A percentile compares a stretch with the other conserved stretches of the same genome.
phyloP scores from a whole-genome alignment of 92 coral and sea anemone species.

The Chrysogorgia sp. region DNA sequence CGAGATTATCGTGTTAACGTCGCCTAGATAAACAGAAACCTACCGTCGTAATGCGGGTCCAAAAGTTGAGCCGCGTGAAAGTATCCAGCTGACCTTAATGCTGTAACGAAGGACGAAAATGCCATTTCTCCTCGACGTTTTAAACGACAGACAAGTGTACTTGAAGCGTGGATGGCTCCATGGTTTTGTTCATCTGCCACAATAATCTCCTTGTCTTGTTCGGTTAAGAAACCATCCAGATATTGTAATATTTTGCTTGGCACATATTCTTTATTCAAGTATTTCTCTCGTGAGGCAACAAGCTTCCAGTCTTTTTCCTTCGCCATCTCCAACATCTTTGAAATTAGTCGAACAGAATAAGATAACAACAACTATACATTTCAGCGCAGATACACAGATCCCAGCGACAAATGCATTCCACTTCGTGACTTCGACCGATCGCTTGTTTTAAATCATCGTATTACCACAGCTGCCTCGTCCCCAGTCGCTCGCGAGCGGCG shows the following conservation, averaged over 20 bases:
- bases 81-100: slow-evolving; percentile 73
- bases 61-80: slow-evolving; percentile 79
- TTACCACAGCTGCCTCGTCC: too few relatives aligned
- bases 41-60: slow-evolving; percentile 82
- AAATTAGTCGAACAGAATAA: too few relatives aligned
- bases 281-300: neutral
- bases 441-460: too few relatives aligned
- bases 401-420: too few relatives aligned
- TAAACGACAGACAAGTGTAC: slow-evolving; percentile 63
- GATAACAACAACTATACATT: too few relatives aligned
- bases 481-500: too few relatives aligned
- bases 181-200: slow-evolving; percentile 35
- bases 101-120: slow-evolving; percentile 66
- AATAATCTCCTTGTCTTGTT: slow-evolving; percentile 61
- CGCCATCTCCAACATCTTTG: neutral
- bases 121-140: slow-evolving; percentile 64
- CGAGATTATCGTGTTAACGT: neutral
- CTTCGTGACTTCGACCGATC: too few relatives aligned
- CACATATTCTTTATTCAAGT: slow-evolving; percentile 64
- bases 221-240: slow-evolving; percentile 50
- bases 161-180: slow-evolving; percentile 69
- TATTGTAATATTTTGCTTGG: slow-evolving; percentile 63
- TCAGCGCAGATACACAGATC: too few relatives aligned
- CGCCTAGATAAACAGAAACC: neutral
- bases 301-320: neutral